phyloP scores from a whole-genome alignment of 2,888 invertebrate genomes.

The Artemia sp. region DNA sequence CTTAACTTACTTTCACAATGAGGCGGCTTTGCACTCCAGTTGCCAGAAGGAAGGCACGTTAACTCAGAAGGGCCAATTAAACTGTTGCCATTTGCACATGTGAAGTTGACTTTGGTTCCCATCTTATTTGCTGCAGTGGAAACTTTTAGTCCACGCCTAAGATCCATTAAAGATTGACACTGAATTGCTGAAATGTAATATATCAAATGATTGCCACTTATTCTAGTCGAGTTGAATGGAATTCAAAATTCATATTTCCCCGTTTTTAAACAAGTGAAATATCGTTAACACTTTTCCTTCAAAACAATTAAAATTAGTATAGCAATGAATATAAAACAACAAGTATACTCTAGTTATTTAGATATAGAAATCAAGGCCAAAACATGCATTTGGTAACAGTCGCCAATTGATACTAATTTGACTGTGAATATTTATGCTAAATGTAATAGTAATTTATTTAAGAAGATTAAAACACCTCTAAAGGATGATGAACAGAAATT shows the following conservation, averaged over 20 bases:
- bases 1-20: slow-evolving; percentile 53
- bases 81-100: slow-evolving; percentile 61
- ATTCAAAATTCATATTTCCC: not conserved
- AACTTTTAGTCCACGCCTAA: slow-evolving; percentile 50
- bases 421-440: too few species aligned
- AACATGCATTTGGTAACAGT: not conserved
- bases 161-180: slow-evolving; percentile 52
- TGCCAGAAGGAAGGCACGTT: slow-evolving; percentile 60
- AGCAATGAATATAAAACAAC: not conserved
- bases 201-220: not conserved
- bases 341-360: too few species aligned
- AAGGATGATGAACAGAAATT: too few species aligned
- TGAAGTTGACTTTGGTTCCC: slow-evolving; percentile 52
- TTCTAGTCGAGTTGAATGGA: not conserved
- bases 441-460: too few species aligned
- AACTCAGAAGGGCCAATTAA: slow-evolving; percentile 56
- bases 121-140: slow-evolving; percentile 53
- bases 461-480: too few species aligned
- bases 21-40: slow-evolving; percentile 66
- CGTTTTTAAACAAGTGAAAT: too few species aligned
- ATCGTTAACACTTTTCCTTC: too few species aligned
- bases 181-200: slow-evolving; percentile 45
- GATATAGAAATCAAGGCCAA: too few species aligned
- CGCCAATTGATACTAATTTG: too few species aligned
- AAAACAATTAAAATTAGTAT: not conserved